Evolutionary conservation across 2,113 vertebrate genomes (phyloP).

Genomic region (Oreochromis tanganicae): DNA sequence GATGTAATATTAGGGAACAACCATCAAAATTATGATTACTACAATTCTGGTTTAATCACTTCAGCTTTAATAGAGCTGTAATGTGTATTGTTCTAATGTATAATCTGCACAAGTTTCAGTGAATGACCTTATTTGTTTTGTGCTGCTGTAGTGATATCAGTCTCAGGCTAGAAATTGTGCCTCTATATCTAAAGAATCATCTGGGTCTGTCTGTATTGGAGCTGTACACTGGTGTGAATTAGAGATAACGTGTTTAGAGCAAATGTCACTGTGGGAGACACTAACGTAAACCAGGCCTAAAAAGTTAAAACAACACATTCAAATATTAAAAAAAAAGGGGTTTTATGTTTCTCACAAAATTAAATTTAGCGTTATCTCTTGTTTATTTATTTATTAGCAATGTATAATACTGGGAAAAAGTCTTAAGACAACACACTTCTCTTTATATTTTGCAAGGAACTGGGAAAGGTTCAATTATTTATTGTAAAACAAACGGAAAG

Average conservation of each 20-base stretch:
- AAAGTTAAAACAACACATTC: background rate
- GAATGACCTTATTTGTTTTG: background rate
- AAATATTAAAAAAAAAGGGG: rapidly evolving
- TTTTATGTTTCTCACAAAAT: background rate
- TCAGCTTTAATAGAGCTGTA: background rate
- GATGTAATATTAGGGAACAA: background rate
- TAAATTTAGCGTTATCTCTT: background rate
- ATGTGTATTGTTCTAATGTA: background rate
- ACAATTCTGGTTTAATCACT: background rate
- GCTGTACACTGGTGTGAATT: conserved; percentile 5
- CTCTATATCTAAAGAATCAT: background rate
- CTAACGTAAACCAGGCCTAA: background rate
- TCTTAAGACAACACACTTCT: background rate
- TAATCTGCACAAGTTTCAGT: background rate
- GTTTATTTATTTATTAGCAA: background rate
- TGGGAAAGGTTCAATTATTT: background rate
- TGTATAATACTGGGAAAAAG: background rate
- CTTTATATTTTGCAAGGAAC: background rate
- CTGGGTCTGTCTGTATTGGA: conserved; percentile 1
- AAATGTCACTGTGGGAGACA: background rate
- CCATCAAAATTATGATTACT: background rate
- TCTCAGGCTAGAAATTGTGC: background rate
- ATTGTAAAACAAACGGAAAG: background rate
- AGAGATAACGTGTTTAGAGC: conserved; percentile 6
- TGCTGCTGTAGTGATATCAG: background rate